Evolutionary conservation across 2,797 vertebrate species (phyloP), one percentile per base, ranked within the genome.

Genomic region (Ibycter americanus): DNA sequence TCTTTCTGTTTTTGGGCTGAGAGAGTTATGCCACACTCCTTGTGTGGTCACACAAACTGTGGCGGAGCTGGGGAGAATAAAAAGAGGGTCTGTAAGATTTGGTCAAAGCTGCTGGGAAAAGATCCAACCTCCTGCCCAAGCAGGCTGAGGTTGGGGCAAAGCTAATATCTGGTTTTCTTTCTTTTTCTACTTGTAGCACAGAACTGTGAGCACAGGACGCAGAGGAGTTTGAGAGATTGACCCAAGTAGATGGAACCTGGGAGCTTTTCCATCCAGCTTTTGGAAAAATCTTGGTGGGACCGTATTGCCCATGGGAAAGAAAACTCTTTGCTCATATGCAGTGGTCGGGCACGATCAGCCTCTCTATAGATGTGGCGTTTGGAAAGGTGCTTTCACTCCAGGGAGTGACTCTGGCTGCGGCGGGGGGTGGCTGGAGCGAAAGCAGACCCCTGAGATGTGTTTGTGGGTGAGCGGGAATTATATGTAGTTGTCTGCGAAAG

Each of bases 311-410:
- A 3, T 4, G 31, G 51, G 47, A 82, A 40, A 25, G 55, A 44
- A 82, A 62, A n/a, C 58, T 71, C 51, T 23, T 21, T 23, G 27
- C 15, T 78, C 9, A 1, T 0, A 5, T 8, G 6, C 59, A 68
- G 56, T 5, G 6, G 9, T 9, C 2, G 1, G 68, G 26, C 14
- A 34, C 56, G 46, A 23, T 32, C 51, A 79, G 31, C 58, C 21
- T 55, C 52, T 38, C 51, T 20, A 3, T 1, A 38, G 29, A 12
- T 32, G 16, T 0, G 0, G 21, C 4, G 11, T 4, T 11, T 11
- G 17, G 65, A 46, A 71, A 70, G 34, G 38, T 44, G 62, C 52
- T 61, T 40, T 78, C 23, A 2, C 44, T 38, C 21, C 29, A n/a
- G 52, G 18, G 29, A 0, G 4, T 18, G 56, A 19, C 8, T 78